phyloP scores from a whole-genome alignment of 1,140 invertebrate species.

The Drosophila sp. region DNA sequence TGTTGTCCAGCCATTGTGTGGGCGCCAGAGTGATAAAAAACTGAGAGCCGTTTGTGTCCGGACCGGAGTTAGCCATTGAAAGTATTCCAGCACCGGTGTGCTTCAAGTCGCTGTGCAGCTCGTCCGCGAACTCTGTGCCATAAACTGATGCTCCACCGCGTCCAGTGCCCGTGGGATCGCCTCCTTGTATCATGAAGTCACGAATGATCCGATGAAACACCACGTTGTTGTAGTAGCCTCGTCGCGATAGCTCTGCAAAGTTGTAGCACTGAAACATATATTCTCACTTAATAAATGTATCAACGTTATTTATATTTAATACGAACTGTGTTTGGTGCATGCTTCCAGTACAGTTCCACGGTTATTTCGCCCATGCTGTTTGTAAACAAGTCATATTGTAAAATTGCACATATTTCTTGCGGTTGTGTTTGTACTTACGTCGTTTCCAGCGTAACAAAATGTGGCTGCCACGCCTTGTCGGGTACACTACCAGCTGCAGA shows the following conservation, averaged over 20 bases:
- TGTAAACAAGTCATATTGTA: slow-evolving; percentile 85
- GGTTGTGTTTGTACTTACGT: slow-evolving; percentile 86
- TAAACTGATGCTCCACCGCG: slow-evolving; percentile 98
- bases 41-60: slow-evolving; percentile 98
- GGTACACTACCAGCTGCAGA: slow-evolving; percentile 87
- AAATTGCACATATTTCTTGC: too few relatives aligned
- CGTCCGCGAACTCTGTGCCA: slow-evolving; percentile 97
- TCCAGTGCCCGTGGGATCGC: slow-evolving; percentile 96
- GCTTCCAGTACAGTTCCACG: slow-evolving; percentile 98
- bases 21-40: slow-evolving; percentile 99
- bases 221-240: slow-evolving; percentile 98
- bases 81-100: slow-evolving; percentile 93
- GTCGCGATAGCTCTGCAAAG: slow-evolving; percentile 95
- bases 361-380: slow-evolving; percentile 97
- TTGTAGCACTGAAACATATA: slow-evolving; percentile 89
- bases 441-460: slow-evolving; percentile 92
- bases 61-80: slow-evolving; percentile 95
- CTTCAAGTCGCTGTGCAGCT: slow-evolving; percentile 97
- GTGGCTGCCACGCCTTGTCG: slow-evolving; percentile 94
- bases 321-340: slow-evolving; percentile 92
- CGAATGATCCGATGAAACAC: slow-evolving; percentile 98
- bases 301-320: neutral
- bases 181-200: slow-evolving; percentile 99
- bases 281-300: neutral
- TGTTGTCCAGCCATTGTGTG: slow-evolving; percentile 98